phyloP scores from a whole-genome alignment of 2,797 vertebrate species.

The Cossypha dichroa region DNA sequence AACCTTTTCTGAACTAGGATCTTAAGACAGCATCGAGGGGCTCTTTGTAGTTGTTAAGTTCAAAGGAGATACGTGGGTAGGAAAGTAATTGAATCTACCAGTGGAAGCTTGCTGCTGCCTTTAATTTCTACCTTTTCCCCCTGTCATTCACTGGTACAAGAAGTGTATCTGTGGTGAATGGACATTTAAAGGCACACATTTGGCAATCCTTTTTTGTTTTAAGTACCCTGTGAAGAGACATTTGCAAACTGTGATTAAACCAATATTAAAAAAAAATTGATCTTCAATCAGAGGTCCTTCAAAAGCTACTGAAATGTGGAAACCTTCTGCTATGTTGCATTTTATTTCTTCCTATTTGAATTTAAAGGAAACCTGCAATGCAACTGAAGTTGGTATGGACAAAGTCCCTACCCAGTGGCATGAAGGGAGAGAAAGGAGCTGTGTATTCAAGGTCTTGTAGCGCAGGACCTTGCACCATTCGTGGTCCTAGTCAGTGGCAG shows the following conservation, averaged over 20 bases:
- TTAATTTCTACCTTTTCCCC: background rate
- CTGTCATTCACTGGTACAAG: background rate
- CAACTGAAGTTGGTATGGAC: fast-evolving
- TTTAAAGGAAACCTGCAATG: background rate
- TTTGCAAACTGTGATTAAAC: background rate
- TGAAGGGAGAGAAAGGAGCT: background rate
- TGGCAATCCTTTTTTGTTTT: background rate
- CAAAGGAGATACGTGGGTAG: background rate
- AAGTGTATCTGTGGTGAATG: background rate
- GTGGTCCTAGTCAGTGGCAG: background rate
- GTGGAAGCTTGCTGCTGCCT: background rate
- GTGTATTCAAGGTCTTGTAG: background rate
- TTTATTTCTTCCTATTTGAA: background rate
- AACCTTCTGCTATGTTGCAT: background rate
- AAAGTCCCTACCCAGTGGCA: background rate
- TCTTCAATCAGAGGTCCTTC: background rate
- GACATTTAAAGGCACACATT: background rate
- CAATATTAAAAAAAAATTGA: background rate
- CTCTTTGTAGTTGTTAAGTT: background rate
- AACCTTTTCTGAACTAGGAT: background rate
- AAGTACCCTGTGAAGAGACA: background rate
- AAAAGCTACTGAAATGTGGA: background rate
- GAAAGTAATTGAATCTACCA: background rate
- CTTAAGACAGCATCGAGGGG: background rate
- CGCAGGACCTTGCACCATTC: background rate